Evolutionary conservation across 2,797 vertebrate species (phyloP), one percentile per base, ranked within the genome.

Genomic region (Phrynocephalus guinanensis): DNA sequence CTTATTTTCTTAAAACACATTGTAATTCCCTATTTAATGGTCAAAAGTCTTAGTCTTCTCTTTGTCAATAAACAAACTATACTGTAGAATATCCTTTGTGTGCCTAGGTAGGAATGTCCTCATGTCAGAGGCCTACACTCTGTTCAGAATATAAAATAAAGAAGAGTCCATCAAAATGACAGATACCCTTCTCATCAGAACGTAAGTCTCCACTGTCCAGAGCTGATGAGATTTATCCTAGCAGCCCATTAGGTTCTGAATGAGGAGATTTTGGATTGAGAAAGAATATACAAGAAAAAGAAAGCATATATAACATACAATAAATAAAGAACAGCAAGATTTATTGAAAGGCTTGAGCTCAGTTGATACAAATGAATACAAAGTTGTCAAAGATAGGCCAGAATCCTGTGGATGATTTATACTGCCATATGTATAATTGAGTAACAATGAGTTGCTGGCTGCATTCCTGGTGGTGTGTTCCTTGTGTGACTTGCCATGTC

Each of bases 261-360:
- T 80, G 6, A 20, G 16, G 26, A 5, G 60, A 60, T 48, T 18
- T 28, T 79, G 22, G 63, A 84, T 30, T 56, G 26, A 85, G 86
- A 87, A 66, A 72, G 85, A 86, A 66, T 70, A 3, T 2, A 5
- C 26, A 50, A 91, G 52, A 82, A 30, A 90, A 50, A 18, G 3
- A 28, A 79, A 84, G 6, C 24, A 6, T 44, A 6, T 44, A 1
- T 87, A 86, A 81, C 30, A 26, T 28, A 30, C 22, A 68, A 13
- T 16, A 85, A 44, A 84, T 80, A 26, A 30, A 33, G 71, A 66
- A 70, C 83, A 6, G 20, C 73, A 52, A 70, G 75, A 87, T 70
- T 63, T 88, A 18, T 76, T 44, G 56, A 77, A 13, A 89, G 80
- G 56, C 3, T 28, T 81, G 78, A 52, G 2, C 33, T 84, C 85